Evolutionary conservation across 2,797 vertebrate genomes (phyloP), one percentile per base, ranked within the genome.

Genomic region (Alfaro cultratus): DNA sequence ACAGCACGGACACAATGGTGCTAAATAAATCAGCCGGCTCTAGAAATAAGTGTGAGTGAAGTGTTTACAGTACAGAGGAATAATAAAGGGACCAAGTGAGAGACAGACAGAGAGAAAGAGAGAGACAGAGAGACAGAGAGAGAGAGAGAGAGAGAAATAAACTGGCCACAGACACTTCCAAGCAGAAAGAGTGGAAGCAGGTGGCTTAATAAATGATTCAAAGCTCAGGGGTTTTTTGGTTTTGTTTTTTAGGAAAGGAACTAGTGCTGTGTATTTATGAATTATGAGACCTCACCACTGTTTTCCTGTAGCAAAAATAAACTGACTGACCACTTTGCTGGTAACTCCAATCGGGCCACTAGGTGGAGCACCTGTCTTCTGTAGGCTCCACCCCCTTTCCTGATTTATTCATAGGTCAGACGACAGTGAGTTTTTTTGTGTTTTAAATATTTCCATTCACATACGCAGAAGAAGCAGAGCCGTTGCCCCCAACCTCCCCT

Each of bases 1-100:
- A 68, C 36, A 41, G 18, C 64, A 41, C 21, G 11, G 64, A 41
- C 64, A 68, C 21, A 41, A 21, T 3, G 36, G 36, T 26, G 36
- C 81, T 83, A 86, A 93, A 95, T 94, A 93, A 95, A 95, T 93
- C 92, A 93, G 87, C 71, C 81, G n/a, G 82, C 18, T 31, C 89
- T 80, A 83, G 85, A 76, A 84, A 87, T 90, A 88, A 91, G 87
- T 91, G 88, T 92, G 93, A 94, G 87, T 91, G 91, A 95, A 93
- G 91, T 94, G 91, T 93, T 93, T 93, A 93, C 26, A 26, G 12
- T 41, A 39, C 64, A 68, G 36, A 41, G 64, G 36, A 21, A 64
- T 41, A 41, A 68, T 39, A 68, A 68, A 67, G 16, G 31, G 15
- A 10, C 60, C 5, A 5, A 31, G n/a, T 31, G 29, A 60, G n/a